Evolutionary conservation across 2,797 vertebrate genomes (phyloP).

Genomic region (Rachycentron canadum): DNA sequence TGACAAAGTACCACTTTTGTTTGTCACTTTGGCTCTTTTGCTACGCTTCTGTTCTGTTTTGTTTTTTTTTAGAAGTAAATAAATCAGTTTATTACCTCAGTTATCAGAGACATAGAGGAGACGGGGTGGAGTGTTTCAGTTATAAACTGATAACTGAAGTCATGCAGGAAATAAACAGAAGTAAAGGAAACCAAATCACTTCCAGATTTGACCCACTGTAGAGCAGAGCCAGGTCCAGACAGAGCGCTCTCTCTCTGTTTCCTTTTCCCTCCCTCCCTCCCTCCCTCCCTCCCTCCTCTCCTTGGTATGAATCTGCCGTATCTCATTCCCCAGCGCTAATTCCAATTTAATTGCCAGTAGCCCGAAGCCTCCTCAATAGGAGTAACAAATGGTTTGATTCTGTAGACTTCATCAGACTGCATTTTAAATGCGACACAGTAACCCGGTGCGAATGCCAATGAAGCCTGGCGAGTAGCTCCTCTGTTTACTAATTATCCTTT

Average conservation of each 20-base stretch:
- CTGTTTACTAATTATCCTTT: constrained; percentile 99
- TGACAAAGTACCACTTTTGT: constrained; percentile 8
- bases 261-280: constrained; percentile 47
- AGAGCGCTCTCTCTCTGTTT: constrained; percentile 85
- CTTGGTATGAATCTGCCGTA: constrained; percentile 89
- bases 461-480: constrained; percentile 95
- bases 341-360: constrained; percentile 99
- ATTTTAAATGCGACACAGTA: constrained; percentile 99
- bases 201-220: constrained; percentile 77
- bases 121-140: constrained; percentile 6
- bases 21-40: not conserved
- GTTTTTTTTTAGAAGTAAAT: constrained; percentile 1
- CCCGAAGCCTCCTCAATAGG: constrained; percentile 99
- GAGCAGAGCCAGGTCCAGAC: constrained; percentile 82
- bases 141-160: constrained; percentile 33
- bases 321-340: constrained; percentile 95
- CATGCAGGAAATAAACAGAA: constrained; percentile 55
- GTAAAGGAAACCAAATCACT: constrained; percentile 65
- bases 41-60: not conserved
- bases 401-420: constrained; percentile 99
- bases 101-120: not conserved
- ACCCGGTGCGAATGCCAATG: constrained; percentile 99
- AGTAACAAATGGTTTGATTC: constrained; percentile 99
- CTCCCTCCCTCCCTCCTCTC: constrained; percentile 57
- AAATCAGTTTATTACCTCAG: constrained; percentile 24